These are phyloP conservation scores for Astreopora myriophthalma DNA, from an alignment of 64 coral and sea anemone genomes.

Conservation along the genomic window DNA sequence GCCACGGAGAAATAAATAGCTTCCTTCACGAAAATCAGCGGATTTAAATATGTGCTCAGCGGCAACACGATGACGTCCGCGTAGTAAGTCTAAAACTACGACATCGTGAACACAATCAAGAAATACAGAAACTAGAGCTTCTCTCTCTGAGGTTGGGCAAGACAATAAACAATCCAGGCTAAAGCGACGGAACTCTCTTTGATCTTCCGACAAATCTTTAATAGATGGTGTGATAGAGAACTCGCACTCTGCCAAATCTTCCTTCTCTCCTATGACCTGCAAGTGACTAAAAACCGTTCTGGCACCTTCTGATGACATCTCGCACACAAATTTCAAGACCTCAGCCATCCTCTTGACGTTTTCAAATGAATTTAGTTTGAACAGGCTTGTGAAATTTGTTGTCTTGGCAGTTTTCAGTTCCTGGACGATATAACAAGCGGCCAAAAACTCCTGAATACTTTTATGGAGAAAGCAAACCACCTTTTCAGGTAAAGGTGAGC, in stretches of 20 bases:
- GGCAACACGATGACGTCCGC: not conserved
- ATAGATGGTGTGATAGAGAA: not conserved
- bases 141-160: not conserved
- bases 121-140: not conserved
- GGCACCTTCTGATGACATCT: constrained; percentile 14
- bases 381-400: not conserved
- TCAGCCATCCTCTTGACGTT: not conserved
- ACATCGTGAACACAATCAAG: not conserved
- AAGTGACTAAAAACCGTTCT: not conserved
- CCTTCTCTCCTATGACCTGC: not conserved
- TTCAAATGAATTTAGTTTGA: not conserved
- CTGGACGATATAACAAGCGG: constrained; percentile 30
- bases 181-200: not conserved
- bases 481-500: not conserved
- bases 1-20: not conserved
- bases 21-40: not conserved
- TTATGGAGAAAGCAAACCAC: constrained; percentile 62
- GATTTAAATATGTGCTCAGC: not conserved
- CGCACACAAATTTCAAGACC: not conserved
- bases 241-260: not conserved
- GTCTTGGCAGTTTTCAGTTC: not conserved
- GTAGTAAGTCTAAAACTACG: not conserved
- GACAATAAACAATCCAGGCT: not conserved
- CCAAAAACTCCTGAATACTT: constrained; percentile 60
- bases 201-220: not conserved